Conservation (phyloP, 2,888 invertebrate species). For the Trypoxylon attenuatum region DNA sequence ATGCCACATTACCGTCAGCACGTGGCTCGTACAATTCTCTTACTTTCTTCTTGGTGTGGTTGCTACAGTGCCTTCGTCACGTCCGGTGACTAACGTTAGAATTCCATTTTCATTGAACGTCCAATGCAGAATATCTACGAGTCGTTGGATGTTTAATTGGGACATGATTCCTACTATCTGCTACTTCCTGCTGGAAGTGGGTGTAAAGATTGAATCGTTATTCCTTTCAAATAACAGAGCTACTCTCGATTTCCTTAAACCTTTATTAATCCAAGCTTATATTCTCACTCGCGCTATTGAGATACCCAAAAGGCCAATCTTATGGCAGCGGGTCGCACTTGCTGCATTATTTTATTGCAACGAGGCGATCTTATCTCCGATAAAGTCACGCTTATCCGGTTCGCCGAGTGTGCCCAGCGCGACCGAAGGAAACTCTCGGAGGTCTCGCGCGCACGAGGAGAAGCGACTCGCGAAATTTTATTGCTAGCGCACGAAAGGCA, state of each 20-base stretch:
- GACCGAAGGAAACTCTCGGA: not conserved
- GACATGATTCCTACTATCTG: no score
- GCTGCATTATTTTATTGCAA: slow-evolving; percentile 31
- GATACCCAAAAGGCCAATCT: not conserved
- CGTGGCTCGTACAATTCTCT: slow-evolving; percentile 39
- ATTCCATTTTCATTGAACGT: no score
- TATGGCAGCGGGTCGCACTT: slow-evolving; percentile 14
- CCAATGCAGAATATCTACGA: no score
- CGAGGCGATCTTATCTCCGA: slow-evolving; percentile 17
- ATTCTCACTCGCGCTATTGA: not conserved
- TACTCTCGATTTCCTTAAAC: slow-evolving; percentile 25
- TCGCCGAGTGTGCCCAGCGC: not conserved
- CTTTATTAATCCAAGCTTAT: slow-evolving; percentile 31
- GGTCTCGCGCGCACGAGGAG: no score
- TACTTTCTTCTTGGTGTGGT: slow-evolving; percentile 18
- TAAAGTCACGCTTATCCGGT: slow-evolving; percentile 26
- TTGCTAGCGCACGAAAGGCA: no score
- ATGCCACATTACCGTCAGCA: slow-evolving; percentile 54
- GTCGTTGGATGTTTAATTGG: no score
- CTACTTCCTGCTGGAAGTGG: no score
- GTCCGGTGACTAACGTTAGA: no score
- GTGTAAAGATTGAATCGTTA: no score
- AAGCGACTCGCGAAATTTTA: no score
- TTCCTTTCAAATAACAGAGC: slow-evolving; percentile 17
- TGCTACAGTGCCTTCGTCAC: no score